Evolutionary conservation across 2,888 invertebrate genomes (phyloP).

Genomic region (Prenolepis imparis): DNA sequence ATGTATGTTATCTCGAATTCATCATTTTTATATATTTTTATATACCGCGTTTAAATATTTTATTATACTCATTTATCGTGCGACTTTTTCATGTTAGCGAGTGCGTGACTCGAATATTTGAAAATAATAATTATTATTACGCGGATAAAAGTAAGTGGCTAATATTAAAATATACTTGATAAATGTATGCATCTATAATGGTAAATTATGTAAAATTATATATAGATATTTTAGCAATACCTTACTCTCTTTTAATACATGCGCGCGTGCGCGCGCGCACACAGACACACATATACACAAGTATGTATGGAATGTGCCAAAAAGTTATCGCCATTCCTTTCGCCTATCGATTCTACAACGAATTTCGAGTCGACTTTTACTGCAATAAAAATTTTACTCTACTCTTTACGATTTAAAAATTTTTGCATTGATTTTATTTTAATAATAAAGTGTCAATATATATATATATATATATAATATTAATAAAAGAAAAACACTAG

Average conservation of each 20-base stretch:
- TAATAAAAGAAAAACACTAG: neutral
- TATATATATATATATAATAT: no score
- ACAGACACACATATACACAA: neutral
- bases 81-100: slow-evolving; percentile 46
- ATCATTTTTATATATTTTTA: slow-evolving; percentile 73
- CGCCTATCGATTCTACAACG: slow-evolving; percentile 5
- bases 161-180: slow-evolving; percentile 37
- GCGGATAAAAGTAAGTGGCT: slow-evolving; percentile 27
- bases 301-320: slow-evolving; percentile 50
- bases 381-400: neutral
- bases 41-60: slow-evolving; percentile 56
- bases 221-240: slow-evolving; percentile 51
- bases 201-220: slow-evolving; percentile 62
- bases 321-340: slow-evolving; percentile 46
- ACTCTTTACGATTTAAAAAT: neutral
- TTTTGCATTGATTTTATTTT: neutral
- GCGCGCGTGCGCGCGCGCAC: neutral
- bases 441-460: neutral
- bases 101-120: slow-evolving; percentile 35
- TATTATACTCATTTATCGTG: slow-evolving; percentile 61
- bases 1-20: slow-evolving; percentile 52
- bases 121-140: slow-evolving; percentile 29
- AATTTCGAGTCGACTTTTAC: slow-evolving; percentile 25
- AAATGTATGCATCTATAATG: slow-evolving; percentile 28
- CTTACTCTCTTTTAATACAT: slow-evolving; percentile 22